A percentile compares a stretch with the other conserved stretches of the same genome.
These are phyloP conservation scores for Anaspis maculata DNA, from an alignment of 2,888 invertebrate species.

Conservation along the genomic window DNA sequence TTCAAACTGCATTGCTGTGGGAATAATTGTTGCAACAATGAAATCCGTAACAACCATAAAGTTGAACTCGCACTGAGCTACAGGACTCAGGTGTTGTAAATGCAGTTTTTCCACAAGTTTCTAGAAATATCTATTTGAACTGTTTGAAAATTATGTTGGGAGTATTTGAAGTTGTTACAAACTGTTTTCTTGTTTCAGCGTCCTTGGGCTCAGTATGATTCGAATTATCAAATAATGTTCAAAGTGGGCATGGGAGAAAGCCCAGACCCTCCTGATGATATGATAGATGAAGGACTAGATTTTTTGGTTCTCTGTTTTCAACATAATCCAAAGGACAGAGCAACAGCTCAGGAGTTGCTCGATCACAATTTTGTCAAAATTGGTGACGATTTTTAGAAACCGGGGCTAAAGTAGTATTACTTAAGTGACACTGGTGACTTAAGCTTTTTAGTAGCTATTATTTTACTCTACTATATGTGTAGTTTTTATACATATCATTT, in stretches of 20 bases:
- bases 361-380: slow-evolving; percentile 71
- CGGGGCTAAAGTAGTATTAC: background rate
- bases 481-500: background rate
- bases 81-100: too few species aligned
- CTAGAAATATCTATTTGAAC: too few species aligned
- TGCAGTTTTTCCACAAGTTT: too few species aligned
- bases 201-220: slow-evolving; percentile 88
- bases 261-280: slow-evolving; percentile 63
- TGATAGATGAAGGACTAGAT: slow-evolving; percentile 75
- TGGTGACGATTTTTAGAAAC: slow-evolving; percentile 29
- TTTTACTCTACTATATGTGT: slow-evolving; percentile 58
- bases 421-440: slow-evolving; percentile 96
- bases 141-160: too few species aligned
- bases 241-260: slow-evolving; percentile 88
- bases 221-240: slow-evolving; percentile 92
- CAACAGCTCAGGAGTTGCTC: slow-evolving; percentile 61
- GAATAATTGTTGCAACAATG: too few species aligned
- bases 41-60: too few species aligned
- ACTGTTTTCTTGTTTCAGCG: too few species aligned
- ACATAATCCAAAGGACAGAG: slow-evolving; percentile 68
- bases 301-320: slow-evolving; percentile 74
- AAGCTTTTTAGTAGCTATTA: slow-evolving; percentile 98
- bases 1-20: too few species aligned
- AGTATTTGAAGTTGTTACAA: too few species aligned
- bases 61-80: too few species aligned